Conservation (phyloP, 2,797 vertebrate genomes). For the Peromyscus attwateri region DNA sequence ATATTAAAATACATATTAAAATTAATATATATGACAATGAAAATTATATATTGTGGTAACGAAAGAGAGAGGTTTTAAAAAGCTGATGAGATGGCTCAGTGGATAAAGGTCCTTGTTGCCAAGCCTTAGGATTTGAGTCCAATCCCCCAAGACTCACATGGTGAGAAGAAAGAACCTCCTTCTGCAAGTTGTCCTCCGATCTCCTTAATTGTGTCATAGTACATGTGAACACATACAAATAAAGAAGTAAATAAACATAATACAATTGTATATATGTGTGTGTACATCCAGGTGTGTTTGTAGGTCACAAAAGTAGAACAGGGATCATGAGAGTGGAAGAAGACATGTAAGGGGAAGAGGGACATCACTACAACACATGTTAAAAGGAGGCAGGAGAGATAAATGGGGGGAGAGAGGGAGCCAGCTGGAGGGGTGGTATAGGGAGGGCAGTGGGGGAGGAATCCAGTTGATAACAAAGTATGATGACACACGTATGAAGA, state of each 20-base stretch:
- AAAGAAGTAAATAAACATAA: neutral
- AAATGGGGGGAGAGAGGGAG: neutral
- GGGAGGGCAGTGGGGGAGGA: neutral
- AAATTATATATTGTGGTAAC: neutral
- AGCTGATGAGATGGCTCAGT: neutral
- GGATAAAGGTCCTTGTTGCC: neutral
- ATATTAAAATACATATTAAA: no score
- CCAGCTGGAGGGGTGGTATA: neutral
- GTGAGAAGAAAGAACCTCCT: neutral
- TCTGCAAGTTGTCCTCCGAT: neutral
- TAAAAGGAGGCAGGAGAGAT: neutral
- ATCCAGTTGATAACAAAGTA: neutral
- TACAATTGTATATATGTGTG: neutral
- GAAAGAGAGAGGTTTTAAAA: neutral
- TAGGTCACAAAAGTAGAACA: neutral
- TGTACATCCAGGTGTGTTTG: neutral
- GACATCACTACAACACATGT: neutral
- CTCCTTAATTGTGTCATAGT: neutral
- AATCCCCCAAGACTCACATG: neutral
- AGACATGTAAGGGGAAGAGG: neutral
- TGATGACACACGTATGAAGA: neutral
- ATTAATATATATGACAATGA: neutral
- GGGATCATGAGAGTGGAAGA: neutral
- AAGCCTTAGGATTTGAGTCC: neutral
- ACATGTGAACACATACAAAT: neutral